Base-by-base conservation (phyloP, 2,113 vertebrate genomes). In the Passer montanus region DNA sequence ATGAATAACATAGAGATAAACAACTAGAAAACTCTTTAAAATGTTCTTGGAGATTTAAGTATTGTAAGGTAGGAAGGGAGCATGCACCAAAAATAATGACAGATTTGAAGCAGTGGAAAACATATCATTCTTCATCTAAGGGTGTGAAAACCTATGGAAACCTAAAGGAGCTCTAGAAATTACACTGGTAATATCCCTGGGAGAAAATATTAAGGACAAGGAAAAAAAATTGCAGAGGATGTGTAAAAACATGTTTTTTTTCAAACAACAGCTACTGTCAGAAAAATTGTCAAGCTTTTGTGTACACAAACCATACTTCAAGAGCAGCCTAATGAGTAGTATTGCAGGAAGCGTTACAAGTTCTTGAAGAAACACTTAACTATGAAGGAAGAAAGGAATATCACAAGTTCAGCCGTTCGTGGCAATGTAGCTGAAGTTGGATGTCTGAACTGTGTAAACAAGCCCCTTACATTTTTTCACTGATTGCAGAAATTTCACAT, bases 381-480 rank as follows among this genome's bases (percentile, higher is more conserved):
- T 70, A 8, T 15, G 46, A 67, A 91, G 64, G 28, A 87, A 85
- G 66, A 87, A 91, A 87, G 59, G 67, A 93, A 63, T 64, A 90
- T 77, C 76, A 88, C 52, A 81, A 64, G 68, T 84, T 95, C 90
- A 96, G 75, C 76, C 92, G 92, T 74, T 95, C 35, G 1, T 84
- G 59, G 64, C 72, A 78, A 41, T 9, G 19, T 44, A 80, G 82
- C 59, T 91, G 47, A 80, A 87, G 63, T 5, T 84, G 43, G 59
- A 91, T 31, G 44, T 80, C 68, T 91, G 63, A 94, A 80, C 26
- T 63, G 24, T 81, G 63, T 95, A 87, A 97, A 93, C 76, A 91
- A 93, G 63, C 17, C 31, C 27, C 35, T 92, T 83, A 63, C 6
- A 13, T 93, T 90, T 93, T 93, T 77, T 63, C 76, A 88, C 33